Percentiles rank a stretch among this genome's conserved stretches.
phyloP scores from a whole-genome alignment of 2,797 vertebrate genomes.

The Phoxinus dragarum region DNA sequence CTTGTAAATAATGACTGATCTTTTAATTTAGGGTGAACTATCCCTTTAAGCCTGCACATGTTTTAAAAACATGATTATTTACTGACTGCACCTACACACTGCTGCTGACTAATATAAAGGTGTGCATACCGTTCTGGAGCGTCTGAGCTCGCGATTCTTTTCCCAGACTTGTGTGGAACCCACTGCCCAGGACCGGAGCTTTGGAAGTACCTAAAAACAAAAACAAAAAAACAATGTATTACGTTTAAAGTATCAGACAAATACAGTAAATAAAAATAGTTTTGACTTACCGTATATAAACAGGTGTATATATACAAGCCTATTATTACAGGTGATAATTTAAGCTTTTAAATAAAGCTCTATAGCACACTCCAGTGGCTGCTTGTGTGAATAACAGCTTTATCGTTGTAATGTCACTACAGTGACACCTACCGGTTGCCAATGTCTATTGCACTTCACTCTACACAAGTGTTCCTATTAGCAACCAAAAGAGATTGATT shows the following conservation, averaged over 20 bases:
- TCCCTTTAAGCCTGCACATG: background rate
- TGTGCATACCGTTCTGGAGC: constrained; percentile 85
- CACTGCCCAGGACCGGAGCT: constrained; percentile 86
- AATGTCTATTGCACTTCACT: background rate
- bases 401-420: background rate
- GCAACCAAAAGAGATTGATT: constrained; percentile 14
- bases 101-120: background rate
- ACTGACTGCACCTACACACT: background rate
- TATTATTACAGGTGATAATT: background rate
- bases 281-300: background rate
- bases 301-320: background rate
- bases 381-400: background rate
- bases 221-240: background rate
- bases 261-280: background rate
- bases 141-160: constrained; percentile 94
- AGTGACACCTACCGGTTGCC: background rate
- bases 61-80: background rate
- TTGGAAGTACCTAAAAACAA: constrained; percentile 84
- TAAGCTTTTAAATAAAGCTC: background rate
- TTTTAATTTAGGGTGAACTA: background rate
- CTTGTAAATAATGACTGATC: background rate
- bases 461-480: background rate
- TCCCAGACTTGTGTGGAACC: constrained; percentile 91
- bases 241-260: background rate
- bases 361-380: constrained; percentile 13